phyloP scores from a whole-genome alignment of 1,140 invertebrate species.

The Cydia amplana region DNA sequence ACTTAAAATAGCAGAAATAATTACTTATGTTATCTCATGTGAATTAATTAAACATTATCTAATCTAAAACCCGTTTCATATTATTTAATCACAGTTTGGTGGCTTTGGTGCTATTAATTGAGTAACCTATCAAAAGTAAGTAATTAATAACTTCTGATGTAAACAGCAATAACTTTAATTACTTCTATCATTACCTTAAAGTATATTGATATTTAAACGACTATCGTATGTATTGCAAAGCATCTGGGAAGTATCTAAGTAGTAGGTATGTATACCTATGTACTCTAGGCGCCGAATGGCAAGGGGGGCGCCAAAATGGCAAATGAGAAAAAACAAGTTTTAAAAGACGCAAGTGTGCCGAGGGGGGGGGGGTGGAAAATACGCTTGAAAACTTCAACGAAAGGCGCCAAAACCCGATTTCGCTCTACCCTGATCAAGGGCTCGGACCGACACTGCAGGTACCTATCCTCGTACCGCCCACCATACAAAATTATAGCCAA shows the following conservation, averaged over 20 bases:
- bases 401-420: too few species aligned
- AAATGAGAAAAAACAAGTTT: too few species aligned
- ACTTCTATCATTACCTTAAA: not conserved
- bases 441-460: too few species aligned
- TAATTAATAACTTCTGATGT: not conserved
- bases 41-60: not conserved
- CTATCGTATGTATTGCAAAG: not conserved
- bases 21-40: not conserved
- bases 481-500: too few species aligned
- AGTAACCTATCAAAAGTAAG: not conserved
- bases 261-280: too few species aligned
- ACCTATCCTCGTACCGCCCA: too few species aligned
- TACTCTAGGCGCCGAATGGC: too few species aligned
- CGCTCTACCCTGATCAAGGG: too few species aligned
- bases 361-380: too few species aligned
- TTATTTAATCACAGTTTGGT: not conserved
- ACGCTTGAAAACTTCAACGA: too few species aligned
- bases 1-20: not conserved
- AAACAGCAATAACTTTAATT: slow-evolving; percentile 5
- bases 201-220: not conserved
- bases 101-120: not conserved
- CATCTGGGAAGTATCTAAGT: not conserved
- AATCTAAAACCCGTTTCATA: not conserved
- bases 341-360: too few species aligned
- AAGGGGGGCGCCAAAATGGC: too few species aligned